A percentile compares a stretch with the other conserved stretches of the same genome.
These are phyloP conservation scores for Caenorhabditis panamensis DNA, from an alignment of 2,888 invertebrate species.

Conservation along the genomic window DNA sequence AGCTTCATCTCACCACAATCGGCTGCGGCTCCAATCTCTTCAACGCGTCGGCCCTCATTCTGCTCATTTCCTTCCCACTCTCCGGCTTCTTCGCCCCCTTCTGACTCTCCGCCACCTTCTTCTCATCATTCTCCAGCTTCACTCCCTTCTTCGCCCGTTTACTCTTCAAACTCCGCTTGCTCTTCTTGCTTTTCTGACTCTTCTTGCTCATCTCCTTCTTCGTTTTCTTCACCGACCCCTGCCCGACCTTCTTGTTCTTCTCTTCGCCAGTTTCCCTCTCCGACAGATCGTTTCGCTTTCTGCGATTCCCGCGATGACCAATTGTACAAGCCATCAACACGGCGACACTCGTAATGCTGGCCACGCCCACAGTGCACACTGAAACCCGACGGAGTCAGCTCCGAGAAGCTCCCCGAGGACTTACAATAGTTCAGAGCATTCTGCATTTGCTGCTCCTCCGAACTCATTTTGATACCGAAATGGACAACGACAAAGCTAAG, in stretches of 20 bases:
- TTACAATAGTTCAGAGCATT: not conserved
- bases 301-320: not conserved
- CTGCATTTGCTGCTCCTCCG: not conserved
- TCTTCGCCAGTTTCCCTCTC: too few relatives aligned
- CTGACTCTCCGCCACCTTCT: not conserved
- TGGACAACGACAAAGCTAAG: not conserved
- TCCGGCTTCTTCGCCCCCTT: not conserved
- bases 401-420: not conserved
- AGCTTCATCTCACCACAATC: slow-evolving; percentile 16
- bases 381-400: not conserved
- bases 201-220: slow-evolving; percentile 4
- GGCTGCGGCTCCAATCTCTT: slow-evolving; percentile 20
- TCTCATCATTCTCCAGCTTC: slow-evolving; percentile 11
- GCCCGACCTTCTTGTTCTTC: not conserved
- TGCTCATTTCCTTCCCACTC: slow-evolving; percentile 21
- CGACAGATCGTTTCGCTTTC: too few relatives aligned
- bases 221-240: not conserved
- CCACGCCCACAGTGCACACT: not conserved
- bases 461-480: slow-evolving; percentile 9
- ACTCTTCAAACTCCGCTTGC: not conserved
- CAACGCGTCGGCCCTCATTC: slow-evolving; percentile 16
- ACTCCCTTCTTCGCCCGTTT: not conserved
- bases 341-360: not conserved
- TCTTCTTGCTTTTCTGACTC: slow-evolving; percentile 2
- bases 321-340: not conserved